Evolutionary conservation across 1,140 invertebrate genomes (phyloP).

Genomic region (Heliconius eleuchia): DNA sequence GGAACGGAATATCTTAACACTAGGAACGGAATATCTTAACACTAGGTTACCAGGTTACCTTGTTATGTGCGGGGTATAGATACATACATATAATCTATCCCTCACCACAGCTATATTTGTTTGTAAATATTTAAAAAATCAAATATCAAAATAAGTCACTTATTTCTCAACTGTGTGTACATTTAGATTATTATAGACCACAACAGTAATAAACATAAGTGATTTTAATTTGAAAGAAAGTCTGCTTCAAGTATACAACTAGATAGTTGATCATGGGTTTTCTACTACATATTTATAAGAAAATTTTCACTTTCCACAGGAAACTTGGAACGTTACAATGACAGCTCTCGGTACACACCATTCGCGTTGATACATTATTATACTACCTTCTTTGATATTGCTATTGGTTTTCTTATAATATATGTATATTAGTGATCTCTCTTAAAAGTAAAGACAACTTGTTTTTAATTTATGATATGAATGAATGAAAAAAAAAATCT

Average conservation of each 20-base stretch:
- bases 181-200: neutral
- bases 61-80: too few relatives aligned
- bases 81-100: too few relatives aligned
- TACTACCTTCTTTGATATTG: neutral
- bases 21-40: too few relatives aligned
- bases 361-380: neutral
- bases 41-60: too few relatives aligned
- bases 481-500: neutral
- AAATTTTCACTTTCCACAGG: conserved; percentile 56
- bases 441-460: neutral
- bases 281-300: conserved; percentile 27
- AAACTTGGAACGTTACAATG: conserved; percentile 45
- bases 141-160: too few relatives aligned
- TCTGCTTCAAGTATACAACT: neutral
- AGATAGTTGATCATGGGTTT: conserved; percentile 6
- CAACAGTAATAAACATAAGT: neutral
- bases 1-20: too few relatives aligned
- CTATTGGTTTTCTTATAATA: neutral
- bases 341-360: conserved; percentile 37
- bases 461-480: neutral
- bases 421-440: neutral
- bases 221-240: conserved; percentile 8
- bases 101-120: too few relatives aligned
- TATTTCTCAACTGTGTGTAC: neutral
- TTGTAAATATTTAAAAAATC: too few relatives aligned